Conservation (phyloP, 1,140 invertebrate species). For the Achroia grisella region DNA sequence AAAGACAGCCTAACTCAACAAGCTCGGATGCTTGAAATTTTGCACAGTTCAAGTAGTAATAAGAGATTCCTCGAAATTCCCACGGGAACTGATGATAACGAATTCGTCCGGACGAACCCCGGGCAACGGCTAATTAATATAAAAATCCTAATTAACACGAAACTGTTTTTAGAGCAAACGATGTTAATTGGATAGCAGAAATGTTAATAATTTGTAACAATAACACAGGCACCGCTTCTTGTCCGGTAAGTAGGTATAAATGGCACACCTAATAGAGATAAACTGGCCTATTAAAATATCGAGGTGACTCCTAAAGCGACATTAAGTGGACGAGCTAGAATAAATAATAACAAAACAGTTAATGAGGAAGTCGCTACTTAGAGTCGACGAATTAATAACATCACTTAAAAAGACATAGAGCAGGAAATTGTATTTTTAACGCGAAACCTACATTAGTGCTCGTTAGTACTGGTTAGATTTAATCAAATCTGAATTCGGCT, state of each 20-base stretch:
- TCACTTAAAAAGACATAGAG: conserved; percentile 46
- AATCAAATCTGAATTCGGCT: conserved; percentile 18
- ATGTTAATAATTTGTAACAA: too few species aligned
- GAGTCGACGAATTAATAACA: conserved; percentile 44
- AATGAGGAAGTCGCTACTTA: conserved; percentile 68
- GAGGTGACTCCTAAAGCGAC: conserved; percentile 26
- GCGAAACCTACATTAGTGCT: conserved; percentile 54
- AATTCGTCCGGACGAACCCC: too few species aligned
- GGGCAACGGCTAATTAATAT: too few species aligned
- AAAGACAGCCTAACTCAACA: too few species aligned
- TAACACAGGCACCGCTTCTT: too few species aligned
- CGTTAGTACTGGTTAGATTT: conserved; percentile 27
- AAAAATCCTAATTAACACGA: too few species aligned
- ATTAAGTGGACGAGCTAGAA: conserved; percentile 31
- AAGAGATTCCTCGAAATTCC: too few species aligned
- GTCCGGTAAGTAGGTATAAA: conserved; percentile 22
- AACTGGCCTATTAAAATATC: conserved; percentile 42
- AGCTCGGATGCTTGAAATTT: too few species aligned
- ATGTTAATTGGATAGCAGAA: too few species aligned
- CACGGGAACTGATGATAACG: too few species aligned
- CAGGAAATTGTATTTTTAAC: conserved; percentile 54
- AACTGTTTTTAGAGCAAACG: too few species aligned
- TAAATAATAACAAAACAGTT: conserved; percentile 52
- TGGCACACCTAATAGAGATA: conserved; percentile 34
- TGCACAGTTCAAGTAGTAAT: too few species aligned